Evolutionary conservation across 1,140 invertebrate species (phyloP), one percentile per base, ranked within the genome.

Genomic region (Diachasma alloeum): DNA sequence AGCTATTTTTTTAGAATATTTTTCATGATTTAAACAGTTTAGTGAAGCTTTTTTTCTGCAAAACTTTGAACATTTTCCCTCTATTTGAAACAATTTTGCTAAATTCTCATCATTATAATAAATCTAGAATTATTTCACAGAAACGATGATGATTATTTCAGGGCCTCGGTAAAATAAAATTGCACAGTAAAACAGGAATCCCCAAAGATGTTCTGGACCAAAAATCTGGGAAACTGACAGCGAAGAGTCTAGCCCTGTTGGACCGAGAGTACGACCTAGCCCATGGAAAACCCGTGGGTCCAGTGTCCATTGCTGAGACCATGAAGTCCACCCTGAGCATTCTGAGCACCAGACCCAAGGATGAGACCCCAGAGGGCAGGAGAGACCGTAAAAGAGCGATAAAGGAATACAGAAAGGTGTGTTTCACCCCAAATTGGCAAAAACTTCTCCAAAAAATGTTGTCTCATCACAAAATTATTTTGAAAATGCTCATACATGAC

Each of bases 311-410:
- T 17, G 93, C 92, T 2, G 92, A 94, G 70, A 94, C 94, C 3
- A 88, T 95, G 56, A 90, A 93, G 46, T 95, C 94, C 0, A 92
- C 92, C 5, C 86, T 95, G 8, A 95, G 93, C 59, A 87, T 91
- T 0, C 87, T 96, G 1, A 96, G 94, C 26, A 90, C 95, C 70
- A 92, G 97, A 80, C 92, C 93, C 0, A 95, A 95, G 87, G 92
- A 94, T 81, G 98, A 99, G 91, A 94, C 93, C 0, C 83, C 92
- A 0, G 95, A 97, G 80, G 96, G 98, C 81, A 94, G 93, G 84
- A 93, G 90, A 81, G 91, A 94, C 80, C 91, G 97, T 53, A 98
- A 99, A 88, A 91, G 93, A 42, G 90, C 94, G 13, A 87, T 98
- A 0, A 97, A 95, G 88, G 93, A 96, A 79, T 96, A 95, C 83